Evolutionary conservation across 1,140 invertebrate genomes (phyloP).

Genomic region (Euborellia annulipes): DNA sequence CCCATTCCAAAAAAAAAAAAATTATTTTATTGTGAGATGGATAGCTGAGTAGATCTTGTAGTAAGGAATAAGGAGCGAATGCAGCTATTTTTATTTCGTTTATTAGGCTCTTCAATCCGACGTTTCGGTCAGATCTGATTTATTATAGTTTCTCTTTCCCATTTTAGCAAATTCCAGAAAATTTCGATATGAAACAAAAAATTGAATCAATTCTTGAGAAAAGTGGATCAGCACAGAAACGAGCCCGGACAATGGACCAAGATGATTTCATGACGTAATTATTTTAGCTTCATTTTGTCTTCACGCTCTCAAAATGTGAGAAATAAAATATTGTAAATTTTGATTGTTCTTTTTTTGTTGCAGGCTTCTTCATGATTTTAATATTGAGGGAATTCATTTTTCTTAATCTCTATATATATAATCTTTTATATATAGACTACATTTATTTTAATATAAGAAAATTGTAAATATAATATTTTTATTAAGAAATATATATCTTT

Average conservation of each 20-base stretch:
- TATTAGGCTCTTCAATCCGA: background rate
- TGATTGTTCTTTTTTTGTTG: slow-evolving; percentile 25
- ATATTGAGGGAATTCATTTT: slow-evolving; percentile 83
- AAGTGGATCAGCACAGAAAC: slow-evolving; percentile 50
- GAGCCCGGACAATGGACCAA: slow-evolving; percentile 87
- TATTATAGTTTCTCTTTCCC: slow-evolving; percentile 22
- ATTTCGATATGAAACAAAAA: slow-evolving; percentile 77
- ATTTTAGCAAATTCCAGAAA: slow-evolving; percentile 50
- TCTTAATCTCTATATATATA: too few relatives aligned
- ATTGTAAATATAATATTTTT: too few relatives aligned
- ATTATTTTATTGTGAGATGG: too few relatives aligned
- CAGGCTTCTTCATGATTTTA: slow-evolving; percentile 71
- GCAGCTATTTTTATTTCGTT: background rate
- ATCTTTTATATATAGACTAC: too few relatives aligned
- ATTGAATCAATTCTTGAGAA: slow-evolving; percentile 56
- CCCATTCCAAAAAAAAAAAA: too few relatives aligned
- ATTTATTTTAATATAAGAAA: too few relatives aligned
- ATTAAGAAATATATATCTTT: too few relatives aligned
- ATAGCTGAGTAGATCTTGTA: too few relatives aligned
- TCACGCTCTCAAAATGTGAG: slow-evolving; percentile 5
- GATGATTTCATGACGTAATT: slow-evolving; percentile 83
- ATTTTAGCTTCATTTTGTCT: slow-evolving; percentile 9
- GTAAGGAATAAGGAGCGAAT: background rate
- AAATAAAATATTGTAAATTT: slow-evolving; percentile 3
- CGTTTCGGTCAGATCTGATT: background rate